Conservation (phyloP, 2,888 invertebrate species). For the Odontocolon sp. region DNA sequence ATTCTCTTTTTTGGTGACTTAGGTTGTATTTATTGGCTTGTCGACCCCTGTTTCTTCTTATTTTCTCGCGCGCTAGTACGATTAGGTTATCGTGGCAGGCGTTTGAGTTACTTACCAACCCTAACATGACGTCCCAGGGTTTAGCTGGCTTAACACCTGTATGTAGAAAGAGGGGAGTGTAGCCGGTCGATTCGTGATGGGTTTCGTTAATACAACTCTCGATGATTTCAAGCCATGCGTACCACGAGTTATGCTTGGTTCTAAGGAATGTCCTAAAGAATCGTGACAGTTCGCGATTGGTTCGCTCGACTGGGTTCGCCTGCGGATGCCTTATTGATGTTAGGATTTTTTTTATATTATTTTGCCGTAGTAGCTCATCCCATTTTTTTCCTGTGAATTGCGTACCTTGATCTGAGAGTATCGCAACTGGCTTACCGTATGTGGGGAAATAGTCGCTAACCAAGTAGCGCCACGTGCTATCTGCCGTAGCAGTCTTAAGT, state of each 20-base stretch:
- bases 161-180: slow-evolving; percentile 34
- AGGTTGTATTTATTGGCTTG: neutral
- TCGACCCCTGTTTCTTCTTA: neutral
- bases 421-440: slow-evolving; percentile 12
- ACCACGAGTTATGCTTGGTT: slow-evolving; percentile 35
- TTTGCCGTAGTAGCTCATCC: slow-evolving; percentile 1
- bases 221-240: slow-evolving; percentile 5
- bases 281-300: slow-evolving; percentile 59
- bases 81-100: neutral
- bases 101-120: neutral
- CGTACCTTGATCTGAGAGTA: slow-evolving; percentile 46
- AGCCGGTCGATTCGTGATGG: slow-evolving; percentile 38
- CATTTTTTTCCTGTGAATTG: slow-evolving; percentile 64
- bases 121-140: neutral
- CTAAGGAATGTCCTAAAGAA: slow-evolving; percentile 36
- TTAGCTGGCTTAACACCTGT: neutral
- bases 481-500: slow-evolving; percentile 41
- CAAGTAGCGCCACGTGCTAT: neutral
- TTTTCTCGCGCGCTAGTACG: neutral
- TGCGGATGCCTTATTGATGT: slow-evolving; percentile 59
- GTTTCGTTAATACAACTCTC: slow-evolving; percentile 46
- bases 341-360: slow-evolving; percentile 15
- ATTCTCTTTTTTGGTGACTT: neutral
- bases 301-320: slow-evolving; percentile 63
- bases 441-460: neutral